Evolutionary conservation across 1,140 invertebrate species (phyloP).

Genomic region (Aphidius gifuensis): DNA sequence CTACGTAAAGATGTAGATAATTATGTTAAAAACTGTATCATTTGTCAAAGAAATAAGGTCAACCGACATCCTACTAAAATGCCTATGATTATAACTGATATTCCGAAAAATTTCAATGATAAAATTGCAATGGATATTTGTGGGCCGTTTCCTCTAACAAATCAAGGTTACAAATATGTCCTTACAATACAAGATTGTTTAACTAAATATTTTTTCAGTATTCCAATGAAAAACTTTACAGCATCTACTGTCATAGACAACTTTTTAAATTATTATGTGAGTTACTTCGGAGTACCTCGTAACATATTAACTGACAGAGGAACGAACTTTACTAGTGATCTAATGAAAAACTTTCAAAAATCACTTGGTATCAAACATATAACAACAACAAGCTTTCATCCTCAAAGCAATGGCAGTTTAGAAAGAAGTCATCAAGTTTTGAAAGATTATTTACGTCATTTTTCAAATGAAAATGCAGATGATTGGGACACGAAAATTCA

Average conservation of each 20-base stretch:
- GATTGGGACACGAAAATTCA: neutral
- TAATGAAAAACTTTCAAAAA: constrained; percentile 31
- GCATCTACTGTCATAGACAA: constrained; percentile 29
- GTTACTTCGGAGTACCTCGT: constrained; percentile 29
- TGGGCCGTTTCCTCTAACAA: too few species aligned
- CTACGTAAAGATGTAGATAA: too few species aligned
- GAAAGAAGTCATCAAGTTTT: constrained; percentile 16
- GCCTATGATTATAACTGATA: too few species aligned
- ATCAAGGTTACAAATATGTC: too few species aligned
- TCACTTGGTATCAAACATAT: constrained; percentile 27
- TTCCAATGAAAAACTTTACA: constrained; percentile 28
- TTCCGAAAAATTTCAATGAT: too few species aligned
- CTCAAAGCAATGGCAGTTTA: constrained; percentile 17
- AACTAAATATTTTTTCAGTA: constrained; percentile 29
- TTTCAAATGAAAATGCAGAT: neutral
- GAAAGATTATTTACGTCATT: constrained; percentile 9
- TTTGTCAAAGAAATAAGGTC: too few species aligned
- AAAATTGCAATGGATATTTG: too few species aligned
- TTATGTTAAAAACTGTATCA: too few species aligned
- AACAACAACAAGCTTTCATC: constrained; percentile 19
- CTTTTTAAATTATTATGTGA: constrained; percentile 29
- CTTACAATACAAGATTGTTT: too few species aligned
- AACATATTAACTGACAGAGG: constrained; percentile 36
- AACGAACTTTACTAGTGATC: constrained; percentile 28
- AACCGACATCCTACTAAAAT: too few species aligned